A percentile compares a stretch with the other conserved stretches of the same genome.
phyloP scores from a whole-genome alignment of 2,888 invertebrate species.

The Latrodectus hesperus region DNA sequence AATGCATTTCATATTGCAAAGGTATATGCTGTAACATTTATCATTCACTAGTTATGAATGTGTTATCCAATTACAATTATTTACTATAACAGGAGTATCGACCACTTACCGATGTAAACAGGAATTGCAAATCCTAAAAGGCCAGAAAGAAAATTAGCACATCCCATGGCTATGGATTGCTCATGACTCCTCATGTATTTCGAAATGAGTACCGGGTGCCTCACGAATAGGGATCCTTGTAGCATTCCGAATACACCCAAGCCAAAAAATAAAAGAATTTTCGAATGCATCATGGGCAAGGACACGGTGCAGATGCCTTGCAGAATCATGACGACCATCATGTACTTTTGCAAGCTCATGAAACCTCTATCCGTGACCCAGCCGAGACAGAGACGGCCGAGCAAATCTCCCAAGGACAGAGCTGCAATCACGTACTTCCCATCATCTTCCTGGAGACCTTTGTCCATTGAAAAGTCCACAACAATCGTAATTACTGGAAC shows the following conservation, averaged over 20 bases:
- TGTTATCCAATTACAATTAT: too few relatives aligned
- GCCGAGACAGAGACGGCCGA: slow-evolving; percentile 70
- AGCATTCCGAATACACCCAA: slow-evolving; percentile 31
- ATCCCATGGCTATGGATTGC: slow-evolving; percentile 62
- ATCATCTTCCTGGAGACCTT: slow-evolving; percentile 44
- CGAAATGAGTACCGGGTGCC: slow-evolving; percentile 50
- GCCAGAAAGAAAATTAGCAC: slow-evolving; percentile 54
- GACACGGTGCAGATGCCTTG: slow-evolving; percentile 39
- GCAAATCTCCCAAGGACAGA: slow-evolving; percentile 67
- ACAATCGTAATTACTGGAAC: slow-evolving; percentile 54
- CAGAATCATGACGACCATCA: slow-evolving; percentile 44
- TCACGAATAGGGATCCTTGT: slow-evolving; percentile 53
- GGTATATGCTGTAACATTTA: too few relatives aligned
- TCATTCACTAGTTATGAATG: too few relatives aligned
- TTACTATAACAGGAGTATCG: too few relatives aligned
- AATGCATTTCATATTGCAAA: too few relatives aligned
- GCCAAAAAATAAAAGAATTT: background rate
- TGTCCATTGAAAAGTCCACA: slow-evolving; percentile 69
- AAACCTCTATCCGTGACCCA: slow-evolving; percentile 64
- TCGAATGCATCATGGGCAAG: slow-evolving; percentile 31
- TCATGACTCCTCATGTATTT: slow-evolving; percentile 49
- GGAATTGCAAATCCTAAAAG: slow-evolving; percentile 55
- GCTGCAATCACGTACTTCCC: slow-evolving; percentile 65
- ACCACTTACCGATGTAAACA: slow-evolving; percentile 48
- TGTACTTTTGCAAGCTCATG: slow-evolving; percentile 21